Base-by-base conservation (phyloP, 2,797 vertebrate genomes). In the Kryptolebias ocellatus region DNA sequence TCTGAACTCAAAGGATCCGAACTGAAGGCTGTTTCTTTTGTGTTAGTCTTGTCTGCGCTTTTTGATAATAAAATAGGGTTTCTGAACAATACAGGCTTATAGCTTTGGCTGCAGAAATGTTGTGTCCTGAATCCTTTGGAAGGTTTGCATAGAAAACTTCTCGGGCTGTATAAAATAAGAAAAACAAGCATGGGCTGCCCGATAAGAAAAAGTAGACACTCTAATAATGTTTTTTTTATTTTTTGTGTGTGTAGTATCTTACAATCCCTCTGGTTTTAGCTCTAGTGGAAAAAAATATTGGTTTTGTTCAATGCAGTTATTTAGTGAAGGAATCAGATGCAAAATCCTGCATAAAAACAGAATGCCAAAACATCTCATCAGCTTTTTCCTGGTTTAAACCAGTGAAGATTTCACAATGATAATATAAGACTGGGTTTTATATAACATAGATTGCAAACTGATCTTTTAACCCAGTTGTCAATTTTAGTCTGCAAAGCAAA, bases 51-150 rank as follows among this genome's bases (percentile, higher is more conserved):
- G 54, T 55, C 50, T 67, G 55, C 49, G 24, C 59, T 72, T 59
- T 70, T 67, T 81, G 64, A 86, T 67, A 66, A 80, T 70, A 66
- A 81, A 81, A 46, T 72, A 65, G 78, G 60, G 55, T 71, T 65
- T 72, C 66, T 42, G 42, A 71, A 67, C 51, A 63, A 60, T 28
- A 39, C 58, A 51, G 53, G 28, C 52, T 85, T 60, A 55, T 54
- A 56, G 60, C 51, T n/a, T 54, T 62, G 72, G n/a, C 67, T 67
- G 58, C n/a, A 78, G 66, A 20, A 86, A 72, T 69, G 51, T 4
- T 59, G 67, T 54, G 53, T 65, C 63, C 68, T 37, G 60, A 80
- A 79, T 79, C 75, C 63, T 65, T 37, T 70, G 78, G 64, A 58
- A 45, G 31, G 37, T 60, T 72, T 45, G 56, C 37, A 71, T 80